Percentiles rank a stretch among this genome's conserved stretches.
These are phyloP conservation scores for Eumerus sabulonum DNA, from an alignment of 2,888 invertebrate genomes.

Conservation along the genomic window DNA sequence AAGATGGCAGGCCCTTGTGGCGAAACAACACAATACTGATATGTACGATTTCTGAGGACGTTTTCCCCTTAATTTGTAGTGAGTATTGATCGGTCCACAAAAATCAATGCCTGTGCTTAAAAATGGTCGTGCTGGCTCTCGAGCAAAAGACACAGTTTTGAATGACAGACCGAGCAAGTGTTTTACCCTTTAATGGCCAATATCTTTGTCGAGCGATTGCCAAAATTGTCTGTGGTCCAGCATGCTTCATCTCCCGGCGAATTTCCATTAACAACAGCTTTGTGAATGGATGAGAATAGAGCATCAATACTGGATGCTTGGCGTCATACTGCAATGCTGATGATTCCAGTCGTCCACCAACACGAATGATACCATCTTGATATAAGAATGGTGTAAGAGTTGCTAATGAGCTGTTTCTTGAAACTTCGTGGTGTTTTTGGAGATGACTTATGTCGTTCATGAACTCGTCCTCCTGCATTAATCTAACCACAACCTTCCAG, in stretches of 20 bases:
- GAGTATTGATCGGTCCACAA: too few species aligned
- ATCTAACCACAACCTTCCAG: too few species aligned
- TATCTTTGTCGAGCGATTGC: constrained; percentile 36
- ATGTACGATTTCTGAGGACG: too few species aligned
- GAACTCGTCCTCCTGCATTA: constrained; percentile 7
- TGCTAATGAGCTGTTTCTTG: constrained; percentile 9
- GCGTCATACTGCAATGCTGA: constrained; percentile 5
- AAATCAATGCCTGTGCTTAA: too few species aligned
- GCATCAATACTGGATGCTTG: constrained; percentile 7
- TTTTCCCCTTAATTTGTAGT: too few species aligned
- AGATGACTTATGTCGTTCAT: constrained; percentile 8
- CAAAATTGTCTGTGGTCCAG: constrained; percentile 22
- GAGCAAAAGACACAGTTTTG: too few species aligned
- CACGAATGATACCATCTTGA: constrained; percentile 24
- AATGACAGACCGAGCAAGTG: constrained; percentile 1
- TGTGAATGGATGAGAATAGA: not conserved
- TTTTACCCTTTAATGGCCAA: constrained; percentile 35
- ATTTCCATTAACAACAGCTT: constrained; percentile 12
- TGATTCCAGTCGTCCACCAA: constrained; percentile 48
- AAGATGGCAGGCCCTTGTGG: too few species aligned
- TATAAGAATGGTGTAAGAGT: constrained; percentile 44
- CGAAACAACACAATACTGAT: too few species aligned
- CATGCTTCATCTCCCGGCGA: constrained; percentile 4
- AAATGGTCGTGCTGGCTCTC: too few species aligned
- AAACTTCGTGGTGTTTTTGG: constrained; percentile 9